Evolutionary conservation across 2,113 vertebrate species (phyloP).

Genomic region (Salvelinus namaycush): DNA sequence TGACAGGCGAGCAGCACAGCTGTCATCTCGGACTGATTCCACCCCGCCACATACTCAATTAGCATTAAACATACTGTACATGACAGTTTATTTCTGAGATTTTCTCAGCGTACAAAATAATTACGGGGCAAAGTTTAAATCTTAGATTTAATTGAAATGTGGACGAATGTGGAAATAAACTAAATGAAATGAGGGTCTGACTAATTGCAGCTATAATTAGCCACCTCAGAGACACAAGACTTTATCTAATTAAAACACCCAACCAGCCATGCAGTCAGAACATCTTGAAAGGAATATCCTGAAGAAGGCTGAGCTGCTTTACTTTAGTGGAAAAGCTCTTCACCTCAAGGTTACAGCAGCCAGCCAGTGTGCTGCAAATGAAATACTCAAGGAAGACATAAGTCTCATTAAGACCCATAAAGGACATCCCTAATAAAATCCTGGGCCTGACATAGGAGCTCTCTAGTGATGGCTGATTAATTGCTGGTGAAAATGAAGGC

Average conservation of each 20-base stretch:
- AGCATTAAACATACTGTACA: slow-evolving; percentile 23
- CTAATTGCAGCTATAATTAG: slow-evolving; percentile 66
- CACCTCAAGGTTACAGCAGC: slow-evolving; percentile 72
- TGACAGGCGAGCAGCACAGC: slow-evolving; percentile 16
- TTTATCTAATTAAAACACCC: slow-evolving; percentile 42
- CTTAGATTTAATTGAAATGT: slow-evolving; percentile 19
- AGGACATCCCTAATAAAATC: slow-evolving; percentile 79
- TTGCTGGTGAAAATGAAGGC: slow-evolving; percentile 77
- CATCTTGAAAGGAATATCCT: slow-evolving; percentile 54
- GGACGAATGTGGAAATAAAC: slow-evolving; percentile 48
- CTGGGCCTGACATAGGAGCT: slow-evolving; percentile 73
- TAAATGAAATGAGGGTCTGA: slow-evolving; percentile 57
- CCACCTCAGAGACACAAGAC: slow-evolving; percentile 47
- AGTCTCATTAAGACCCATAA: slow-evolving; percentile 79
- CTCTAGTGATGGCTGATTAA: slow-evolving; percentile 80
- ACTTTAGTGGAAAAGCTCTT: slow-evolving; percentile 41
- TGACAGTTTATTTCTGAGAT: slow-evolving; percentile 30
- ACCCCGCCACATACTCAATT: slow-evolving; percentile 40
- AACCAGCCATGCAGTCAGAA: slow-evolving; percentile 43
- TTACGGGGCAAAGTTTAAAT: slow-evolving; percentile 4
- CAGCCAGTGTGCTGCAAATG: slow-evolving; percentile 70
- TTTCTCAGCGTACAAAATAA: slow-evolving; percentile 16
- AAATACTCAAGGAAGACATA: slow-evolving; percentile 79
- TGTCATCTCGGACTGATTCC: slow-evolving; percentile 37
- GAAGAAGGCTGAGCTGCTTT: slow-evolving; percentile 47